These are phyloP conservation scores for Oscheius onirici DNA, from an alignment of 2,888 invertebrate species.

Conservation along the genomic window DNA sequence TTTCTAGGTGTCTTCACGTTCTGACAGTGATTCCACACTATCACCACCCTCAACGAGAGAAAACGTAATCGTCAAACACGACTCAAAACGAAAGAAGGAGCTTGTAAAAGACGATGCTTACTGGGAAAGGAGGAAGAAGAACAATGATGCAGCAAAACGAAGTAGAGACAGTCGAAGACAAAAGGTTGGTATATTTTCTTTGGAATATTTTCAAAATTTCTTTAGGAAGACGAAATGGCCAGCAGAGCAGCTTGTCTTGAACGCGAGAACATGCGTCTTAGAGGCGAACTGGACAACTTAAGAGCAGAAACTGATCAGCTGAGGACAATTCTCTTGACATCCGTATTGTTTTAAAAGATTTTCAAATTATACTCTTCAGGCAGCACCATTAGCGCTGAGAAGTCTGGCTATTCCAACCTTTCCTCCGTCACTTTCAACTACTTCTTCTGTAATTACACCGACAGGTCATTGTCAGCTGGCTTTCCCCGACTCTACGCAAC, in stretches of 20 bases:
- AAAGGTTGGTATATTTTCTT: constrained; percentile 32
- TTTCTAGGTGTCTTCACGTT: constrained; percentile 16
- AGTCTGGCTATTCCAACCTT: constrained; percentile 29
- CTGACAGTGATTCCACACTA: constrained; percentile 37
- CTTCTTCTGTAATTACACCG: constrained; percentile 46
- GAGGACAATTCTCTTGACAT: constrained; percentile 41
- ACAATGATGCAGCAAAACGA: constrained; percentile 93
- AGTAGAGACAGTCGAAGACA: constrained; percentile 88
- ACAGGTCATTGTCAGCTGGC: constrained; percentile 43
- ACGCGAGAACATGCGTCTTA: constrained; percentile 81
- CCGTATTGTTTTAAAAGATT: constrained; percentile 22
- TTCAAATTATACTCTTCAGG: neutral
- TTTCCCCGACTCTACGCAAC: constrained; percentile 41
- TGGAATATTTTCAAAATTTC: neutral
- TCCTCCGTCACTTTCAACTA: constrained; percentile 15
- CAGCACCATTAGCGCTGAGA: constrained; percentile 23
- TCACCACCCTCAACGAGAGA: constrained; percentile 49
- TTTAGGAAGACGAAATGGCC: constrained; percentile 89
- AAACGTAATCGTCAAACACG: constrained; percentile 51
- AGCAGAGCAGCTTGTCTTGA: constrained; percentile 87
- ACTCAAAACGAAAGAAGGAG: constrained; percentile 51
- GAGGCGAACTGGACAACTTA: constrained; percentile 47
- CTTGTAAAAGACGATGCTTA: constrained; percentile 82
- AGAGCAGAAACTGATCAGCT: constrained; percentile 52
- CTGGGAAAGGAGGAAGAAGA: constrained; percentile 86